Base-by-base conservation (phyloP, 2,113 vertebrate species). In the Synodontis membranacea region DNA sequence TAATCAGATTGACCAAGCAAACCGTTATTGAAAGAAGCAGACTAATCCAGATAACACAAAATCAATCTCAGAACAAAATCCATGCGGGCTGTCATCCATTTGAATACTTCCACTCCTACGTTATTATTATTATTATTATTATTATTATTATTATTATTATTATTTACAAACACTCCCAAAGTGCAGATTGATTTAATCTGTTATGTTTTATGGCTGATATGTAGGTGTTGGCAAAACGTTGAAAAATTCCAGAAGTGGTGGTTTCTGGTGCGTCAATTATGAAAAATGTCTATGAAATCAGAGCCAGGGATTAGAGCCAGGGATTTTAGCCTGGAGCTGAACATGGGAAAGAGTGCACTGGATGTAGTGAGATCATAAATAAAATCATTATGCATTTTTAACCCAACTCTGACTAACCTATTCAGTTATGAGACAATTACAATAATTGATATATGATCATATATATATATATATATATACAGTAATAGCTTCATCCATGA, bases 251-350 rank as follows among this genome's bases (percentile, higher is more conserved):
- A 7, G 84, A 88, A 48, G 64, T 75, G 31, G 44, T 85, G 2
- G 56, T 62, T 39, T 87, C 84, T 78, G 83, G 84, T 11, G 68
- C 70, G 14, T 84, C 84, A 12, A 79, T 90, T 42, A 89, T 91
- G 17, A 86, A 85, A 81, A 82, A 88, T 80, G 89, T 88, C 48
- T 91, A 87, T 88, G 90, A 88, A 60, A 88, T 88, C 50, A 75
- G 86, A 83, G 14, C 46, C 54, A 66, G 80, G 82, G 85, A 86
- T 4, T 37, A 79, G n/a, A n/a, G n/a, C n/a, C n/a, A n/a, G n/a
- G n/a, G n/a, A n/a, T n/a, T n/a, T n/a, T 21, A 2, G 17, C 19
- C 70, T 86, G 39, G 83, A 86, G 85, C 17, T 74, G 28, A 50
- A 54, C 31, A 72, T 31, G 31, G 60, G 66, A 74, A 86, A 62